These are phyloP conservation scores for Rattus norvegicus DNA, from an alignment of 2,113 vertebrate species.

Conservation along the genomic window DNA sequence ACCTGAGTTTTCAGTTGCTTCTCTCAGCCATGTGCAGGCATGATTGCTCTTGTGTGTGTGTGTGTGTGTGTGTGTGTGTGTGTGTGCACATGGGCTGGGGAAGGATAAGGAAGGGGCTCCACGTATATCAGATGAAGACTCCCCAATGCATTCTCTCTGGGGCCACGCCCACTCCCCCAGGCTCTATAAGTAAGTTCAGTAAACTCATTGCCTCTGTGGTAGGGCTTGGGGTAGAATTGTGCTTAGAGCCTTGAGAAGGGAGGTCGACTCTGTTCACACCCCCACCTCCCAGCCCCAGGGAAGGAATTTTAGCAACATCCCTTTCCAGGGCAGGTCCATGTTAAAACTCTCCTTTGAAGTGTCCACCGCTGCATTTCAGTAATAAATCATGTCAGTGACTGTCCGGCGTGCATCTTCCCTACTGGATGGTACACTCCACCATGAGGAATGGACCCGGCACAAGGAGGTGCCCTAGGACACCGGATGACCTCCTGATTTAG, in stretches of 20 bases:
- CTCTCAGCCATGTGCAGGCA: background rate
- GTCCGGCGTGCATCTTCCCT: background rate
- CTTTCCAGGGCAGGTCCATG: background rate
- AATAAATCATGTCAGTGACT: background rate
- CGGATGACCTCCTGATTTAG: background rate
- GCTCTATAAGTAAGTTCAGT: background rate
- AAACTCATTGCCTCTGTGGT: no score
- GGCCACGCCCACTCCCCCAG: no score
- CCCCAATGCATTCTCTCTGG: background rate
- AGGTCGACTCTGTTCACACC: background rate
- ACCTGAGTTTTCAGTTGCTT: background rate
- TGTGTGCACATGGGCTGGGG: background rate
- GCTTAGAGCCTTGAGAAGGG: background rate
- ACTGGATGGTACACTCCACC: background rate
- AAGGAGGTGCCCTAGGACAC: background rate
- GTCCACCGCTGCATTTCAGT: background rate
- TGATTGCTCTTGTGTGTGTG: no score
- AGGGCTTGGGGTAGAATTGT: background rate
- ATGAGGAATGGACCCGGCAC: background rate
- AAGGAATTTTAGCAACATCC: background rate
- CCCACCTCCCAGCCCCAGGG: no score
- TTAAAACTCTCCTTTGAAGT: background rate
- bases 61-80: no score
- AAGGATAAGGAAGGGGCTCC: background rate
- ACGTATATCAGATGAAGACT: background rate